These are phyloP conservation scores for Typhlichthys eigenmanni DNA, from an alignment of 2,797 vertebrate species.

Conservation along the genomic window DNA sequence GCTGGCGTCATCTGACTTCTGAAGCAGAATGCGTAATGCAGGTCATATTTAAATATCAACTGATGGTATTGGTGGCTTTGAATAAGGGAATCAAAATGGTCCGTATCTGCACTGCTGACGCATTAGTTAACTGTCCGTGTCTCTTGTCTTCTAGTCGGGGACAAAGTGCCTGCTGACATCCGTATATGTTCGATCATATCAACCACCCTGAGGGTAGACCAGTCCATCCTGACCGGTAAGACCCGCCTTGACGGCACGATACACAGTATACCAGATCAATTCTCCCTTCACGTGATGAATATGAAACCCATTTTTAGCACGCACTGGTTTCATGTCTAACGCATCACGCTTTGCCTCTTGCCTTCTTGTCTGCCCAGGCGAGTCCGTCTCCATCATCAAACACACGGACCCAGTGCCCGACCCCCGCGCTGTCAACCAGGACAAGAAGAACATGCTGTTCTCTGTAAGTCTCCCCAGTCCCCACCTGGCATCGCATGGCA, in stretches of 20 bases:
- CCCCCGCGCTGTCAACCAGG: constrained; percentile 97
- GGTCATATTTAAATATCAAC: not conserved
- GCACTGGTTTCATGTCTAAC: too few species aligned
- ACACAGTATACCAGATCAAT: too few species aligned
- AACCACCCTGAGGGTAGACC: constrained; percentile 95
- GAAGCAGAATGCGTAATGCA: too few species aligned
- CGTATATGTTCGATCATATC: constrained; percentile 96
- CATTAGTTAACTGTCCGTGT: not conserved
- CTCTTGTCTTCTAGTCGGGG: constrained; percentile 82
- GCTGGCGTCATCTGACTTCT: not conserved
- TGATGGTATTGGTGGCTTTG: not conserved
- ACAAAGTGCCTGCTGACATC: constrained; percentile 98
- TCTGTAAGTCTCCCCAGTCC: constrained; percentile 83
- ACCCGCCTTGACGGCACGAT: not conserved
- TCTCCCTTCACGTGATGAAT: not conserved
- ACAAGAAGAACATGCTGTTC: constrained; percentile 99
- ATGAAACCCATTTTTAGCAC: not conserved
- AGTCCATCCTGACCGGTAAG: constrained; percentile 97
- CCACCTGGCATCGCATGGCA: constrained; percentile 16
- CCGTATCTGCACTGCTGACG: too few species aligned
- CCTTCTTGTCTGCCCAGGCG: constrained; percentile 74
- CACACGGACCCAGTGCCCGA: constrained; percentile 98
- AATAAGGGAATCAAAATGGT: too few species aligned
- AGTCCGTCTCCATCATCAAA: constrained; percentile 97
- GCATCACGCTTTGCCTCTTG: constrained; percentile 1